Conservation (phyloP, 2,797 vertebrate genomes). For the Poeciliopsis presidionis region DNA sequence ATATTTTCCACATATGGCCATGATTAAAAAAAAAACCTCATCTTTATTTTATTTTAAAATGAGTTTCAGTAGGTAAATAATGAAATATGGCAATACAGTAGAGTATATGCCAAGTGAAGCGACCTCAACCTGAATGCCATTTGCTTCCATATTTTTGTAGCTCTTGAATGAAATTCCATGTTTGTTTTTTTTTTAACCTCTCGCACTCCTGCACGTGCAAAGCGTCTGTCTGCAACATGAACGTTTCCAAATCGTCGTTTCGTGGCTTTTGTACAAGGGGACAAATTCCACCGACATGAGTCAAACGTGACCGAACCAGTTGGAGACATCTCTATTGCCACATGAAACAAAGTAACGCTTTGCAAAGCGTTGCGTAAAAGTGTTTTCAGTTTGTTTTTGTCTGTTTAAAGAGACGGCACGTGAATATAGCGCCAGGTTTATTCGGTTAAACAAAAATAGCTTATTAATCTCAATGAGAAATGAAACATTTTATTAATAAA, state of each 20-base stretch:
- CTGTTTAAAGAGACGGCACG: neutral
- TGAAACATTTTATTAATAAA: neutral
- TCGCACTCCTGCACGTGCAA: neutral
- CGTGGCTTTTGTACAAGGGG: conserved; percentile 3
- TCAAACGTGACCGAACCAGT: neutral
- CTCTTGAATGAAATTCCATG: neutral
- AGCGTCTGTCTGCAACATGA: neutral
- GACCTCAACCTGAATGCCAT: neutral
- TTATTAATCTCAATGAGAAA: neutral
- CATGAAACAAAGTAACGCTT: neutral
- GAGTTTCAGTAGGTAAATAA: neutral
- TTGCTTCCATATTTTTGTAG: neutral
- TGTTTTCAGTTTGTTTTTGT: neutral
- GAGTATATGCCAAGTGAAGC: neutral
- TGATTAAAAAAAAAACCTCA: neutral
- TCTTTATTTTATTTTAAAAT: neutral
- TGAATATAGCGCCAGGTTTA: neutral
- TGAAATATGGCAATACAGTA: neutral
- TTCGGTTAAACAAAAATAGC: neutral
- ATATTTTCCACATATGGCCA: neutral
- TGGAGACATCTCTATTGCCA: neutral
- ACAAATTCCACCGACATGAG: conserved; percentile 22
- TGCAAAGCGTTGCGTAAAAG: neutral
- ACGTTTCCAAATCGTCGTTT: neutral
- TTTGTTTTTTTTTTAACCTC: neutral